These are phyloP conservation scores for Caenorhabditis briggsae DNA, from an alignment of 1,140 invertebrate species.

Conservation along the genomic window DNA sequence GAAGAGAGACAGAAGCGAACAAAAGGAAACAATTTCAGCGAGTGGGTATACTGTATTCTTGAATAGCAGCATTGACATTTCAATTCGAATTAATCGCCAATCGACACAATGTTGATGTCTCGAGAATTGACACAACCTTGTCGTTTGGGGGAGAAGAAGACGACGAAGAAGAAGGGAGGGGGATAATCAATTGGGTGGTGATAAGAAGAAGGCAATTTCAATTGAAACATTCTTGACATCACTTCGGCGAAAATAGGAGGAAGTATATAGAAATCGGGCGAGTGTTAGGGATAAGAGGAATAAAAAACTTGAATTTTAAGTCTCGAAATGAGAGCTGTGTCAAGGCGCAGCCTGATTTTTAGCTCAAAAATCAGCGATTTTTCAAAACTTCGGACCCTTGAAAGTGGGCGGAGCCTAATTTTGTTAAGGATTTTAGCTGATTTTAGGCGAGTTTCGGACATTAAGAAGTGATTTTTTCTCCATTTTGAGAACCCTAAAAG, in stretches of 20 bases:
- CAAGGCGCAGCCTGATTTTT: too few relatives aligned
- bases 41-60: neutral
- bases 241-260: too few relatives aligned
- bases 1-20: neutral
- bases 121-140: slow-evolving; percentile 23
- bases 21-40: neutral
- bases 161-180: neutral
- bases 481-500: too few relatives aligned
- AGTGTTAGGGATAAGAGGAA: neutral
- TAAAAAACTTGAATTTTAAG: too few relatives aligned
- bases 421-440: too few relatives aligned
- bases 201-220: neutral
- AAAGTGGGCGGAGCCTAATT: too few relatives aligned
- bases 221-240: slow-evolving; percentile 1
- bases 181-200: neutral
- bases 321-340: too few relatives aligned
- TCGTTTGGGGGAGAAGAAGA: neutral
- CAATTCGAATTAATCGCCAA: slow-evolving; percentile 38
- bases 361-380: too few relatives aligned
- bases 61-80: slow-evolving; percentile 29
- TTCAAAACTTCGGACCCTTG: too few relatives aligned
- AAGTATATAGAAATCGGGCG: neutral
- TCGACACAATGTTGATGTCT: neutral
- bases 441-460: too few relatives aligned
- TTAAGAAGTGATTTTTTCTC: too few relatives aligned